A percentile compares a stretch with the other conserved stretches of the same genome.
Evolutionary conservation across 2,888 invertebrate genomes (phyloP).

Genomic region (Xestia xanthographa): DNA sequence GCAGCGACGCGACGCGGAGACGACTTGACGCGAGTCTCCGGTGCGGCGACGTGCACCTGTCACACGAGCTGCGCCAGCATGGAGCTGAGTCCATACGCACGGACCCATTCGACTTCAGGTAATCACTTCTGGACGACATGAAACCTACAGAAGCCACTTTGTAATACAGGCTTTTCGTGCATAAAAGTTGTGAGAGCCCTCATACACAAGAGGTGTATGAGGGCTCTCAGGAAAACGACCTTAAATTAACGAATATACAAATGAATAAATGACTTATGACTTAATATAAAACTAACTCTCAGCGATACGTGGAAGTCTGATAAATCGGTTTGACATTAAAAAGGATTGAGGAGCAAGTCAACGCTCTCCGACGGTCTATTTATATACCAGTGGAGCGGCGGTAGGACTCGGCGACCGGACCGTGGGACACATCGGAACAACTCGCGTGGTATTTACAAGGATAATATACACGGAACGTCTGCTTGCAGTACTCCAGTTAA

Average conservation of each 20-base stretch:
- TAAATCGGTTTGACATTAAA: constrained; percentile 33
- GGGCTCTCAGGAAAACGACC: neutral
- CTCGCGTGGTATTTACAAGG: constrained; percentile 1
- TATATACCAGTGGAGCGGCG: constrained; percentile 10
- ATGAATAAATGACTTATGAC: neutral
- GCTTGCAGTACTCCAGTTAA: neutral
- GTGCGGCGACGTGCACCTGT: constrained; percentile 13
- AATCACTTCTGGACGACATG: neutral
- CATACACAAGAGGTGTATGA: too few relatives aligned
- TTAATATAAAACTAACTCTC: too few relatives aligned
- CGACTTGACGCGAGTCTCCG: constrained; percentile 31
- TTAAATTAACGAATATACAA: neutral
- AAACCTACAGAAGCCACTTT: neutral
- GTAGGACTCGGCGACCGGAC: constrained; percentile 1
- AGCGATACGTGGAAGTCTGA: neutral
- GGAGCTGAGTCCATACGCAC: neutral
- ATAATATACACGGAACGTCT: constrained; percentile 2
- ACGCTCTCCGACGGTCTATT: constrained; percentile 41
- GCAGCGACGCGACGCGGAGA: neutral
- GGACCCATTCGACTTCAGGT: neutral
- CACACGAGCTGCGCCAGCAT: neutral
- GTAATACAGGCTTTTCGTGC: neutral
- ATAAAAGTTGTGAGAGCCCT: neutral
- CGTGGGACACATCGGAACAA: neutral
- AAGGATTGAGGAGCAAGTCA: constrained; percentile 41